These are phyloP conservation scores for Zygothrica quintamaculata DNA, from an alignment of 2,888 invertebrate genomes.

Conservation along the genomic window DNA sequence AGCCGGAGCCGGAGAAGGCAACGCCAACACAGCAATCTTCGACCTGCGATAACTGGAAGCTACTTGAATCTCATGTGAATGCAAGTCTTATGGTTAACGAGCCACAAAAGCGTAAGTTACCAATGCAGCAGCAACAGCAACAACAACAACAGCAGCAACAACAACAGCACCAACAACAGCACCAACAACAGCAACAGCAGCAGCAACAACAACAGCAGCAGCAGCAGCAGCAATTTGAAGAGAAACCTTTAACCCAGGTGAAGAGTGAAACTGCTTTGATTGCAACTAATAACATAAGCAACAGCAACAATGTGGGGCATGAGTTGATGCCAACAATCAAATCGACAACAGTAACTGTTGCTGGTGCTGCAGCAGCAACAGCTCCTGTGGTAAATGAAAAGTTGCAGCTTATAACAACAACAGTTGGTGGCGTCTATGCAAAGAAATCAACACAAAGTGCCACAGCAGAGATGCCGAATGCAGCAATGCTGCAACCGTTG, in stretches of 20 bases:
- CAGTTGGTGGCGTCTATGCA: conserved; percentile 24
- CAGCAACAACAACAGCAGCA: conserved; percentile 39
- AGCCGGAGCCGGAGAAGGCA: conserved; percentile 47
- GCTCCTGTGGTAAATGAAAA: conserved; percentile 33
- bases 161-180: conserved; percentile 12
- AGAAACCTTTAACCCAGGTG: conserved; percentile 36
- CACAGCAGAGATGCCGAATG: conserved; percentile 4
- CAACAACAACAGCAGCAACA: conserved; percentile 34
- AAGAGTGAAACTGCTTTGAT: conserved; percentile 38
- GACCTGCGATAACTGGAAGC: conserved; percentile 51
- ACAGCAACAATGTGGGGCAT: conserved; percentile 46
- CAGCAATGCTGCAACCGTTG: conserved; percentile 2
- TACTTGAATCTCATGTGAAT: conserved; percentile 31
- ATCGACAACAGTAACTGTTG: conserved; percentile 26
- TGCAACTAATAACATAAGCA: conserved; percentile 13
- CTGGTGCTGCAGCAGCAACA: conserved; percentile 11
- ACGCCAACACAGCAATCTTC: conserved; percentile 15
- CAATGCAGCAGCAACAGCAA: conserved; percentile 39
- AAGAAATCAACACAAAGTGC: conserved; percentile 39
- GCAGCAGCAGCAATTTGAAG: conserved; percentile 35
- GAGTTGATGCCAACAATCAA: conserved; percentile 35
- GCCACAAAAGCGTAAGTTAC: conserved; percentile 57
- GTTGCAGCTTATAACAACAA: conserved; percentile 46
- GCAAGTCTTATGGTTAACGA: conserved; percentile 24
- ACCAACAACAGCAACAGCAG: conserved; percentile 26